Evolutionary conservation across 2,797 vertebrate species (phyloP).

Genomic region (Erpetoichthys calabaricus): DNA sequence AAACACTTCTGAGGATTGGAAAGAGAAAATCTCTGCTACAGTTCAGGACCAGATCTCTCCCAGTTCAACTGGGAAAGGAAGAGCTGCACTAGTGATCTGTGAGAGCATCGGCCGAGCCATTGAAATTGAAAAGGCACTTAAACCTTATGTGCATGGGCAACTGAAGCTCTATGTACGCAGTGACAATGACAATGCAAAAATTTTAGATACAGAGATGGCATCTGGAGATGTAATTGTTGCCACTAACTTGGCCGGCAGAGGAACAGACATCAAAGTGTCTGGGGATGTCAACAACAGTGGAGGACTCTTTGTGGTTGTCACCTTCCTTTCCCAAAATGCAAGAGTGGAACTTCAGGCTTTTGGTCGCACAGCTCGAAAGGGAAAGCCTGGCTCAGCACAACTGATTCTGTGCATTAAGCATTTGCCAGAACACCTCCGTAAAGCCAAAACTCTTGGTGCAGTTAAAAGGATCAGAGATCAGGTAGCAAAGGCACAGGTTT

Average conservation of each 20-base stretch:
- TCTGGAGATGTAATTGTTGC: constrained; percentile 33
- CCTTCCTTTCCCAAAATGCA: constrained; percentile 34
- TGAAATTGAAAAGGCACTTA: constrained; percentile 8
- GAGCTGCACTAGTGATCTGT: constrained; percentile 41
- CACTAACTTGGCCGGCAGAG: constrained; percentile 42
- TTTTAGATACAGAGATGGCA: constrained; percentile 13
- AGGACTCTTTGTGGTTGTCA: constrained; percentile 39
- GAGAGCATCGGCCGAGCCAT: constrained; percentile 35
- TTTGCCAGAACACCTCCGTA: constrained; percentile 8
- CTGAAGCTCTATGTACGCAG: constrained; percentile 33
- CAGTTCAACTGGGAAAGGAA: constrained; percentile 16
- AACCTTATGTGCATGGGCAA: background rate
- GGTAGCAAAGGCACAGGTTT: background rate
- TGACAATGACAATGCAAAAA: constrained; percentile 27
- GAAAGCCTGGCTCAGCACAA: constrained; percentile 33
- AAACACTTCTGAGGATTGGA: constrained; percentile 23
- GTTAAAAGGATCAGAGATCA: constrained; percentile 13
- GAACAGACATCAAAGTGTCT: constrained; percentile 31
- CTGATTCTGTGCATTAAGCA: constrained; percentile 20
- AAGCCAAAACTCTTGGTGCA: background rate
- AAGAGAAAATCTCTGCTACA: constrained; percentile 20
- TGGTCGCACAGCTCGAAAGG: constrained; percentile 38
- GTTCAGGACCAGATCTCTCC: constrained; percentile 13
- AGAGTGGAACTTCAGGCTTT: constrained; percentile 29
- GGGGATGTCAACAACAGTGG: constrained; percentile 26